Evolutionary conservation across 1,140 invertebrate genomes (phyloP), one percentile per base, ranked within the genome.

Genomic region (Drosophila pruinosa): DNA sequence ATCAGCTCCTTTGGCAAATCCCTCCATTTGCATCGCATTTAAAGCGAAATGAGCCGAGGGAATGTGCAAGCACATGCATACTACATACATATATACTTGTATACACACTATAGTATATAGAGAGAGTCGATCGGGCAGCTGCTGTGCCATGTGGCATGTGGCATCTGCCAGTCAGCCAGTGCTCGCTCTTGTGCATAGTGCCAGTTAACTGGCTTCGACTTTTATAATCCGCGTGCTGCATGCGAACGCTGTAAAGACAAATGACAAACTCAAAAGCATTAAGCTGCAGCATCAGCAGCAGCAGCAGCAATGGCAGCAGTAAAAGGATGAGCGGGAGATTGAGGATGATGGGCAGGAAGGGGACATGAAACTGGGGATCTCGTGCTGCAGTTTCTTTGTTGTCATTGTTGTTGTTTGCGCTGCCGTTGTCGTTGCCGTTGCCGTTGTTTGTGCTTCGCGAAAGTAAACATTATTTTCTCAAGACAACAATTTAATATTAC

Each of bases 401-500:
- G 58, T 31, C 52, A 41, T 45, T 74, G 54, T 58, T 59, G 61
- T 39, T 73, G 21, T 58, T 59, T 63, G 43, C 26, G 34, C 21
- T 57, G 21, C 10, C 56, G 48, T 43, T 72, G 59, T 56, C 56
- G 36, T 47, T 54, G 57, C 4, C 47, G 34, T 15, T 58, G 71
- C 22, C 45, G 68, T 15, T 76, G 61, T 64, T 59, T 86, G 80
- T 78, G 76, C 70, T 77, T 73, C 38, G 58, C 70, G 14, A 72
- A 71, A 59, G 83, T 70, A 88, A 88, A 88, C 82, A 88, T 72
- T 78, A 82, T 88, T 88, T 88, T 73, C 79, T 78, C 64, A 72
- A 73, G 83, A 86, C 71, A 86, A 85, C 81, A 88, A 82, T 88
- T 88, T 88, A 88, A 82, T 88, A 88, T 88, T 77, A 82, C 78